Evolutionary conservation across 92 coral and sea anemone genomes (phyloP).

Genomic region (Umimayanthus chanpuru): DNA sequence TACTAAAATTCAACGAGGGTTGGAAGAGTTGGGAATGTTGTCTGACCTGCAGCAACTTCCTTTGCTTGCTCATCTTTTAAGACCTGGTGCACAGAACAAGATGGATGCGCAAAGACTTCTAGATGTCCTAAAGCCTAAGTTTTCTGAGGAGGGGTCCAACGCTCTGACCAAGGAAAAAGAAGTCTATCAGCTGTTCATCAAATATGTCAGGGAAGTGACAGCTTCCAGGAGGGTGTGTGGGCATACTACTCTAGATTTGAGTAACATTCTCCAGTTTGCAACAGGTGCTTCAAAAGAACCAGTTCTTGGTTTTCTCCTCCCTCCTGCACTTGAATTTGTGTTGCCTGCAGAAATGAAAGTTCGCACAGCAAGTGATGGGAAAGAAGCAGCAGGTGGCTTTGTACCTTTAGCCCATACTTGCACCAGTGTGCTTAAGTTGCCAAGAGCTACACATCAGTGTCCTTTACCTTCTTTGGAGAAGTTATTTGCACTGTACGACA

Average conservation of each 20-base stretch:
- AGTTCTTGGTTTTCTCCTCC: not conserved
- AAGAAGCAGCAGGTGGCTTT: constrained; percentile 50
- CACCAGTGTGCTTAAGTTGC: constrained; percentile 50
- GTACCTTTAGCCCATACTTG: constrained; percentile 55
- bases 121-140: constrained; percentile 60
- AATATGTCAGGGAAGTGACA: constrained; percentile 67
- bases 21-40: constrained; percentile 60
- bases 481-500: constrained; percentile 43
- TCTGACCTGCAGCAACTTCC: constrained; percentile 63
- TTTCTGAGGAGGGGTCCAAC: constrained; percentile 68
- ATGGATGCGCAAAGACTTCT: constrained; percentile 54
- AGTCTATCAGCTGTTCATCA: constrained; percentile 59
- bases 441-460: constrained; percentile 44
- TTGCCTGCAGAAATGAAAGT: constrained; percentile 53
- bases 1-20: constrained; percentile 56
- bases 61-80: constrained; percentile 50
- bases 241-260: constrained; percentile 48
- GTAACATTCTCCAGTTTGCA: constrained; percentile 60
- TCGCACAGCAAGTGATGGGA: constrained; percentile 31
- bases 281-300: constrained; percentile 25
- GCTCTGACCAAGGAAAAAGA: constrained; percentile 59
- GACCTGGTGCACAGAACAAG: constrained; percentile 55
- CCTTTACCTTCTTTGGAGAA: constrained; percentile 52
- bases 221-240: constrained; percentile 63
- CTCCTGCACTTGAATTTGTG: constrained; percentile 19